Evolutionary conservation across 2,888 invertebrate genomes (phyloP).

Genomic region (Drosophila rubida): DNA sequence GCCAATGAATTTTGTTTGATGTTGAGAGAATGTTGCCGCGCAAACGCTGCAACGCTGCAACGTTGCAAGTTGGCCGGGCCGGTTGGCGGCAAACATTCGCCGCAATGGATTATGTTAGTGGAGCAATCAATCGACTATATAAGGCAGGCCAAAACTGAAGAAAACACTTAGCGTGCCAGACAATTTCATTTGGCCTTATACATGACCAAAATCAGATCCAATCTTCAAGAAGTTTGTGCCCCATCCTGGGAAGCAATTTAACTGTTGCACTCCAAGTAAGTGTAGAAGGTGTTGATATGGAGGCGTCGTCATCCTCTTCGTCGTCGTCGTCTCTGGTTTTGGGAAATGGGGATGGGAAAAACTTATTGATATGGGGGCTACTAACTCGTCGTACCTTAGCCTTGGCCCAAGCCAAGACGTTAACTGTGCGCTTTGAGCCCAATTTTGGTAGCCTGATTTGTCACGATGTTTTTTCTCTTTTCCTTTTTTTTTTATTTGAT

Average conservation of each 20-base stretch:
- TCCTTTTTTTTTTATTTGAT: slow-evolving; percentile 41
- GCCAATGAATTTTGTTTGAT: slow-evolving; percentile 60
- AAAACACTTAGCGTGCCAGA: slow-evolving; percentile 74
- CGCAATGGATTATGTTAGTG: slow-evolving; percentile 70
- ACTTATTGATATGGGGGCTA: slow-evolving; percentile 71
- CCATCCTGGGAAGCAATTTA: slow-evolving; percentile 60
- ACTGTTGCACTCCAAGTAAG: slow-evolving; percentile 27
- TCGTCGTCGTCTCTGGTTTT: slow-evolving; percentile 17
- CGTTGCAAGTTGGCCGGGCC: slow-evolving; percentile 47
- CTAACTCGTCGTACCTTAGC: slow-evolving; percentile 34
- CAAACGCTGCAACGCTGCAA: background rate
- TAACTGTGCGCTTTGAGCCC: slow-evolving; percentile 58
- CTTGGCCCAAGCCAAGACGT: slow-evolving; percentile 36
- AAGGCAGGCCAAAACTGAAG: slow-evolving; percentile 70
- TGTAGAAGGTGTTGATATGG: slow-evolving; percentile 61
- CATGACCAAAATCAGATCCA: slow-evolving; percentile 65
- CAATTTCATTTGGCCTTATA: slow-evolving; percentile 75
- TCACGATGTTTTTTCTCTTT: slow-evolving; percentile 79
- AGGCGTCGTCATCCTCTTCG: slow-evolving; percentile 47
- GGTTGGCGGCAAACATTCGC: slow-evolving; percentile 35
- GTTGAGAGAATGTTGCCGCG: slow-evolving; percentile 59
- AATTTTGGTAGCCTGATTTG: slow-evolving; percentile 85
- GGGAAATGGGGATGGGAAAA: slow-evolving; percentile 53
- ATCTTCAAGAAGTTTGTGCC: slow-evolving; percentile 46
- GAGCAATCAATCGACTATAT: slow-evolving; percentile 82